Conservation (phyloP, 2,113 vertebrate species). For the Antechinus flavipes region DNA sequence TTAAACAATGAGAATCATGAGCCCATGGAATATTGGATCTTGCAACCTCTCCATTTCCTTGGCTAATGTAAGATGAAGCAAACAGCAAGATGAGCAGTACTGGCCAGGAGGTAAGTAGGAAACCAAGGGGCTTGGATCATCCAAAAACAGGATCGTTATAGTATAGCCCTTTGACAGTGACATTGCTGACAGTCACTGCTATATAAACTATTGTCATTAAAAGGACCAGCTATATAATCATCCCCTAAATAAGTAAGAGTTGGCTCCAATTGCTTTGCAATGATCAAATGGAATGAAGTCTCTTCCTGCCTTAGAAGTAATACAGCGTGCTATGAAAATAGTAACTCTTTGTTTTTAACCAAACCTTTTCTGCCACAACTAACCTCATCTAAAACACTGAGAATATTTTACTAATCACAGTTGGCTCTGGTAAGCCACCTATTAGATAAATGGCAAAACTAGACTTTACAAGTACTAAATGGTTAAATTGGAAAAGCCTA, state of each 20-base stretch:
- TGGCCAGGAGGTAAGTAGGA: not conserved
- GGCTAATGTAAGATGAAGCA: not conserved
- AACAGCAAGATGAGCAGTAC: not conserved
- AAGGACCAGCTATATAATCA: not conserved
- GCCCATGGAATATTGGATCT: not conserved
- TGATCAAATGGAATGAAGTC: not conserved
- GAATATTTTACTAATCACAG: not conserved
- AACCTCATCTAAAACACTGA: not conserved
- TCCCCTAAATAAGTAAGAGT: not conserved
- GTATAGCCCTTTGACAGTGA: not conserved
- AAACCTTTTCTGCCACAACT: not conserved
- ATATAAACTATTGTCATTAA: not conserved
- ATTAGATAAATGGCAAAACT: not conserved
- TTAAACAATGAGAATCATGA: slow-evolving; percentile 6
- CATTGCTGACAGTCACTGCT: not conserved
- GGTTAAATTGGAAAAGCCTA: not conserved
- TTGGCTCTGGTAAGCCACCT: not conserved
- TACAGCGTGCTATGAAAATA: not conserved
- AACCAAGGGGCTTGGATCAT: not conserved
- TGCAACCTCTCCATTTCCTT: not conserved
- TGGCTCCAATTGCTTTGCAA: slow-evolving; percentile 1
- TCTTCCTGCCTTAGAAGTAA: slow-evolving; percentile 6
- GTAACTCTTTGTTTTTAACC: slow-evolving; percentile 5
- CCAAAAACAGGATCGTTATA: not conserved
- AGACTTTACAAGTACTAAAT: not conserved